These are phyloP conservation scores for Dynastes maya DNA, from an alignment of 2,888 invertebrate genomes.

Conservation along the genomic window DNA sequence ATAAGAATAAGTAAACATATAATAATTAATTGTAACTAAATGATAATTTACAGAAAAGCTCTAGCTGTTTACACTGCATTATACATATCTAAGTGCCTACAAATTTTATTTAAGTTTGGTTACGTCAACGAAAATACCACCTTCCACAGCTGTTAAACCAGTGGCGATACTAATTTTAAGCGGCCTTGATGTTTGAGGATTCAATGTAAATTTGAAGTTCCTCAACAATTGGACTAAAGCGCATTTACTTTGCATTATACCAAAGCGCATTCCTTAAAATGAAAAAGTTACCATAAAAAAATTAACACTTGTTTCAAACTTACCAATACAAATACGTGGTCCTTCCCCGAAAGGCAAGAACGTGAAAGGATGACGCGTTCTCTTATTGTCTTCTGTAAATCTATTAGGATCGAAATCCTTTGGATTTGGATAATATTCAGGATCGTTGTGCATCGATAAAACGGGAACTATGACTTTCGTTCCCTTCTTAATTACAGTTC, in stretches of 20 bases:
- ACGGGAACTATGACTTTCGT: conserved; percentile 28
- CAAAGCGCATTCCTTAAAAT: conserved; percentile 63
- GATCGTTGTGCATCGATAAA: conserved; percentile 32
- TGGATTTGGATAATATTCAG: conserved; percentile 62
- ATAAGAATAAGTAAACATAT: too few relatives aligned
- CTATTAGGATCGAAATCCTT: conserved; percentile 64
- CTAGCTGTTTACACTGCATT: too few relatives aligned
- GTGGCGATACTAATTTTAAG: conserved; percentile 54
- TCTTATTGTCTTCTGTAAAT: conserved; percentile 60
- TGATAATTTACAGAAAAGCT: too few relatives aligned
- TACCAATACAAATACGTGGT: conserved; percentile 51
- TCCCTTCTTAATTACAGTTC: conserved; percentile 40
- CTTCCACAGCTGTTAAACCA: conserved; percentile 54
- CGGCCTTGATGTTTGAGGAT: conserved; percentile 59
- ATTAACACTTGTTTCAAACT: background rate
- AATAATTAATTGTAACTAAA: too few relatives aligned
- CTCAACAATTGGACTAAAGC: conserved; percentile 58
- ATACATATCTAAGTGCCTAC: too few relatives aligned
- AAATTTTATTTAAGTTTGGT: background rate
- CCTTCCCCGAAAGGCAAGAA: conserved; percentile 61
- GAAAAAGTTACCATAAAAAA: conserved; percentile 10
- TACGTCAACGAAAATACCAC: conserved; percentile 59
- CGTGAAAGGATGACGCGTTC: conserved; percentile 55
- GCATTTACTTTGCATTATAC: conserved; percentile 62
- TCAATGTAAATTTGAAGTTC: conserved; percentile 59